These are phyloP conservation scores for Lydus trimaculatus DNA, from an alignment of 2,888 invertebrate species.

Conservation along the genomic window DNA sequence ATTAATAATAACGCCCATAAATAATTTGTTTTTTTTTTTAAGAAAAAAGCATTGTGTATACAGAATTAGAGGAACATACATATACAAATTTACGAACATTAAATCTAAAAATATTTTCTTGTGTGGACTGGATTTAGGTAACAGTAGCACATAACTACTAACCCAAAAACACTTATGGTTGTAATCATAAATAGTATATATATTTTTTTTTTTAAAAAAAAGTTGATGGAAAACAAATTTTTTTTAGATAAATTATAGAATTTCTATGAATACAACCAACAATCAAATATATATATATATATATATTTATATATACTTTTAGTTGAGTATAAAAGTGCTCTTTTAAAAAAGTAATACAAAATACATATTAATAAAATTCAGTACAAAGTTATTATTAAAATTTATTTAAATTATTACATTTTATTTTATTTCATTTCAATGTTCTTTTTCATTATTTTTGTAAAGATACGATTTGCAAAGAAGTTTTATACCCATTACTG, in stretches of 20 bases:
- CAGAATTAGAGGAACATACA: slow-evolving; percentile 36
- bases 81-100: slow-evolving; percentile 37
- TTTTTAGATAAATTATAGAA: not conserved
- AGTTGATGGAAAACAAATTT: not conserved
- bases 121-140: slow-evolving; percentile 35
- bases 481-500: slow-evolving; percentile 30
- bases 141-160: slow-evolving; percentile 35
- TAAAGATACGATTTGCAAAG: slow-evolving; percentile 17
- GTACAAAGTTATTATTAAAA: slow-evolving; percentile 43
- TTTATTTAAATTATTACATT: slow-evolving; percentile 41
- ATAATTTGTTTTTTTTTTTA: slow-evolving; percentile 23
- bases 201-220: too few relatives aligned
- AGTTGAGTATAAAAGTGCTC: slow-evolving; percentile 43
- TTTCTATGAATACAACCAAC: slow-evolving; percentile 30
- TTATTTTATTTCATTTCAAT: slow-evolving; percentile 14
- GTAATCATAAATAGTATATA: slow-evolving; percentile 26
- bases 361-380: slow-evolving; percentile 45
- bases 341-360: slow-evolving; percentile 46
- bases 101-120: slow-evolving; percentile 34
- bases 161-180: slow-evolving; percentile 32
- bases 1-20: slow-evolving; percentile 28
- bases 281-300: slow-evolving; percentile 26
- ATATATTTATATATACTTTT: too few relatives aligned
- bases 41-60: slow-evolving; percentile 32
- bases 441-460: slow-evolving; percentile 21